Evolutionary conservation across 2,888 invertebrate genomes (phyloP).

Genomic region (Dynastes hyllus): DNA sequence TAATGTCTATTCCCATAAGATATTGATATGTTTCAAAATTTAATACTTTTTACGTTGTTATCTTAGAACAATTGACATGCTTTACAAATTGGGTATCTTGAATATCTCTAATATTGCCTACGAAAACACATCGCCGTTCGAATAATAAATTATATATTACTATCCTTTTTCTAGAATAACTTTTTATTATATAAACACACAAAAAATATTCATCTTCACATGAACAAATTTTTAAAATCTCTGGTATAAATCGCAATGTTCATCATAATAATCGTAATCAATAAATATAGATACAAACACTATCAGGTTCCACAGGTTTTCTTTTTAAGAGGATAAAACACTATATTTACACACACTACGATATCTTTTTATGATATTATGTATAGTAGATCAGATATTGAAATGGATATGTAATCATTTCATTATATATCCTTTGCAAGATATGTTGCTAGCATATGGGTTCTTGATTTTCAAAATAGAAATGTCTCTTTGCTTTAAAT

Average conservation of each 20-base stretch:
- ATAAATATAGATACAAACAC: constrained; percentile 37
- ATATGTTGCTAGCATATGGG: constrained; percentile 26
- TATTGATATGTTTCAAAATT: constrained; percentile 7
- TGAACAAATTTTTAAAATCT: constrained; percentile 28
- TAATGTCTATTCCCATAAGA: too few relatives aligned
- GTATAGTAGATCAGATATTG: constrained; percentile 18
- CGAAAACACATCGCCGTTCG: constrained; percentile 5
- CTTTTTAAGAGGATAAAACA: constrained; percentile 32
- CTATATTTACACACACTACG: constrained; percentile 38
- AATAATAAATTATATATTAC: constrained; percentile 26
- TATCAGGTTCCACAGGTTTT: constrained; percentile 31
- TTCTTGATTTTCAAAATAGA: background rate
- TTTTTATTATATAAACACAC: constrained; percentile 21
- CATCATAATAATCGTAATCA: constrained; percentile 25
- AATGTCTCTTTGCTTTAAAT: background rate
- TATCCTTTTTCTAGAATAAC: constrained; percentile 14
- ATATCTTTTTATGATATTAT: constrained; percentile 16
- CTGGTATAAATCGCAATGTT: constrained; percentile 25
- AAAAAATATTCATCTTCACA: constrained; percentile 35
- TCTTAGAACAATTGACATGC: constrained; percentile 3
- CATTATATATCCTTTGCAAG: constrained; percentile 28
- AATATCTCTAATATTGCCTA: constrained; percentile 25
- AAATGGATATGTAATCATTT: constrained; percentile 40
- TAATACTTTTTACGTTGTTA: background rate
- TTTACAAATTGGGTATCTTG: constrained; percentile 20